A percentile compares a stretch with the other conserved stretches of the same genome.
phyloP scores from a whole-genome alignment of 2,888 invertebrate species.

The Acanthopleura granulata region DNA sequence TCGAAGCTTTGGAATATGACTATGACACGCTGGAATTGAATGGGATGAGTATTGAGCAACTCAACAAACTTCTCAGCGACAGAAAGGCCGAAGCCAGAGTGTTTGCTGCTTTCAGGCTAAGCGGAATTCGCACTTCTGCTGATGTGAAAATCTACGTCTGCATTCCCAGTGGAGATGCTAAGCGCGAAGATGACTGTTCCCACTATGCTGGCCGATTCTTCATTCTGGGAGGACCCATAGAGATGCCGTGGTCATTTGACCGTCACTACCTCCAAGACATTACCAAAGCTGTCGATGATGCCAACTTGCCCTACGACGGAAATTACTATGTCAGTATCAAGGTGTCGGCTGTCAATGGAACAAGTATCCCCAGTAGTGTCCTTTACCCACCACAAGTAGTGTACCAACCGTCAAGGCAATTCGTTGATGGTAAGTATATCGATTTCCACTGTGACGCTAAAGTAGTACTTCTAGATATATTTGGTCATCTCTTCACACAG shows the following conservation, averaged over 20 bases:
- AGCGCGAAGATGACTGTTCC: constrained; percentile 20
- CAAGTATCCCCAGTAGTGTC: constrained; percentile 19
- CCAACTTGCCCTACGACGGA: constrained; percentile 23
- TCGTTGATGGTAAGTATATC: constrained; percentile 30
- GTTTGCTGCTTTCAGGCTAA: constrained; percentile 32
- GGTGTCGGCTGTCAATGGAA: constrained; percentile 34
- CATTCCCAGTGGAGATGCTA: constrained; percentile 18
- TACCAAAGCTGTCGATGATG: constrained; percentile 25
- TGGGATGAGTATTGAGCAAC: constrained; percentile 26
- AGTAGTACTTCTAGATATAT: too few species aligned
- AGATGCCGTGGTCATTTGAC: constrained; percentile 38
- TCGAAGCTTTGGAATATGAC: constrained; percentile 22
- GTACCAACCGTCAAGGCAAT: constrained; percentile 26
- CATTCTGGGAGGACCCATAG: constrained; percentile 35
- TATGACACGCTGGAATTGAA: constrained; percentile 34
- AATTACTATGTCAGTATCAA: constrained; percentile 29
- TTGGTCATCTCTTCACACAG: too few species aligned
- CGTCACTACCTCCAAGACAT: constrained; percentile 34
- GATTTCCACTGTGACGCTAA: neutral
- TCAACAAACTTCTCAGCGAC: constrained; percentile 27
- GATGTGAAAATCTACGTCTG: constrained; percentile 31
- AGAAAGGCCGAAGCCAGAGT: constrained; percentile 25
- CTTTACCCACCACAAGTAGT: constrained; percentile 25
- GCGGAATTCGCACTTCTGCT: constrained; percentile 33
- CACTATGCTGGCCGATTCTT: constrained; percentile 36